These are phyloP conservation scores for Crocallis elinguaria DNA, from an alignment of 2,888 invertebrate genomes.

Conservation along the genomic window DNA sequence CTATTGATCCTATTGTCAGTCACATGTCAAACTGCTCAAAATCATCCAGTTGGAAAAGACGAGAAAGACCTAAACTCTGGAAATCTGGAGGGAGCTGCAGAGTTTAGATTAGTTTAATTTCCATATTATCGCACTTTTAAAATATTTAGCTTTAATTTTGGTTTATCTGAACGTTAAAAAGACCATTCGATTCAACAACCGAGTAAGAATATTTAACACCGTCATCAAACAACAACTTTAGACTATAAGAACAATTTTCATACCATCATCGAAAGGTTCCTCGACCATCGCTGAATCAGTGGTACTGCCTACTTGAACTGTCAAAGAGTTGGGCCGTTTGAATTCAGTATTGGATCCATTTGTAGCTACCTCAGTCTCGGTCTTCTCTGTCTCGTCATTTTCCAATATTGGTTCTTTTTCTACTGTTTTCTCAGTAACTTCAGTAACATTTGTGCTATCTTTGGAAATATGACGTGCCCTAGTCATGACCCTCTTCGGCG, in stretches of 20 bases:
- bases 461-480: neutral
- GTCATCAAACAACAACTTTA: too few relatives aligned
- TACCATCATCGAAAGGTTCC: slow-evolving; percentile 50
- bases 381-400: neutral
- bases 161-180: too few relatives aligned
- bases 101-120: too few relatives aligned
- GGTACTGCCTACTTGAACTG: slow-evolving; percentile 57
- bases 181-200: too few relatives aligned
- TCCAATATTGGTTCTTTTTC: neutral
- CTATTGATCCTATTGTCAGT: too few relatives aligned
- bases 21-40: too few relatives aligned
- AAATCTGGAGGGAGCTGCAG: too few relatives aligned
- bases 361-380: slow-evolving; percentile 6
- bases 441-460: neutral
- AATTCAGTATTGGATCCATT: slow-evolving; percentile 6
- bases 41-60: too few relatives aligned
- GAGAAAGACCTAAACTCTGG: too few relatives aligned
- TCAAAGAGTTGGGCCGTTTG: slow-evolving; percentile 47
- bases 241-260: neutral
- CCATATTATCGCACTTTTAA: too few relatives aligned
- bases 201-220: too few relatives aligned
- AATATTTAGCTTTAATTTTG: too few relatives aligned
- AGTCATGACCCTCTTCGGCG: slow-evolving; percentile 43
- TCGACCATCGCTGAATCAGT: slow-evolving; percentile 32
- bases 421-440: neutral